A percentile compares a stretch with the other conserved stretches of the same genome.
Conservation (phyloP, 2,888 invertebrate genomes). For the Anoncus sp. region DNA sequence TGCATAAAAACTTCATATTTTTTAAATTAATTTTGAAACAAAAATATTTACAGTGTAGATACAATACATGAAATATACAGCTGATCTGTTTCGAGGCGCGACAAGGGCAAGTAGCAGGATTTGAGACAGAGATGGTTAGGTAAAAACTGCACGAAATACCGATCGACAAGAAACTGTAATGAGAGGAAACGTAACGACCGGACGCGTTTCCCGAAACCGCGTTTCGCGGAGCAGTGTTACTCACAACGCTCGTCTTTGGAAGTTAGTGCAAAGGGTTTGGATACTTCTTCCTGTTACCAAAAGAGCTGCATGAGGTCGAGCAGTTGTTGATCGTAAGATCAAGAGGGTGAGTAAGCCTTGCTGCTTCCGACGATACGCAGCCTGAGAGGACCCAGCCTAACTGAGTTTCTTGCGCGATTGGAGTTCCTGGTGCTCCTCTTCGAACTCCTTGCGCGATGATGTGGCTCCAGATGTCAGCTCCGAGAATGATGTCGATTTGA, state of each 20-base stretch:
- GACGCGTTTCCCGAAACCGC: conserved; percentile 59
- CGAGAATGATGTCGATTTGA: conserved; percentile 12
- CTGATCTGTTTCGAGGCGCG: too few relatives aligned
- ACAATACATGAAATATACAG: too few relatives aligned
- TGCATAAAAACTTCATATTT: too few relatives aligned
- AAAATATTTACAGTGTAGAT: too few relatives aligned
- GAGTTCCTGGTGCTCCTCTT: background rate
- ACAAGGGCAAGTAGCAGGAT: too few relatives aligned
- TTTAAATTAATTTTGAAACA: too few relatives aligned
- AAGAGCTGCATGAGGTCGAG: conserved; percentile 10
- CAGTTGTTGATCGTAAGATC: too few relatives aligned
- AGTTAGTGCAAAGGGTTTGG: conserved; percentile 25
- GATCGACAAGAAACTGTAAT: too few relatives aligned
- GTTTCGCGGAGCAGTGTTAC: conserved; percentile 63
- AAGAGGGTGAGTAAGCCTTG: background rate
- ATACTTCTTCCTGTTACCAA: conserved; percentile 48
- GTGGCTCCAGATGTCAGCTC: background rate
- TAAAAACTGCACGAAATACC: too few relatives aligned
- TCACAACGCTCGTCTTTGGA: conserved; percentile 66
- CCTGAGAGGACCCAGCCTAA: conserved; percentile 22
- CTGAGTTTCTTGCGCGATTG: conserved; percentile 11
- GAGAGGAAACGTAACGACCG: conserved; percentile 70
- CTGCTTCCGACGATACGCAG: background rate
- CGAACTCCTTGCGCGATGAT: background rate
- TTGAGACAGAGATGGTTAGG: too few relatives aligned